Evolutionary conservation across 2,888 invertebrate species (phyloP), one percentile per base, ranked within the genome.

Genomic region (Cataglyphis albicans): DNA sequence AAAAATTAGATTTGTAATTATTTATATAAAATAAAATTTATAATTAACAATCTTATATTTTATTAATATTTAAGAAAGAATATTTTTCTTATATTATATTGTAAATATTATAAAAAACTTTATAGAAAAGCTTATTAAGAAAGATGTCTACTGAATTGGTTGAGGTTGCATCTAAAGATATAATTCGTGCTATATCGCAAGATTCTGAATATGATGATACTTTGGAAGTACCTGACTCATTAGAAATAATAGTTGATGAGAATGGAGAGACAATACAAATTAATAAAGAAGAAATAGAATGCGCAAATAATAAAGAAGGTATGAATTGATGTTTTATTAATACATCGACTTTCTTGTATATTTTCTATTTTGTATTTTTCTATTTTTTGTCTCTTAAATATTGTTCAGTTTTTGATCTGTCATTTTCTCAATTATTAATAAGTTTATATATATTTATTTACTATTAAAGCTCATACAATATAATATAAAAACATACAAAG

Each of bases 171-270:
- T 18, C 59, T 3, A 61, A 68, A 35, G 64, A n/a, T 6, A 59
- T 85, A 41, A 86, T 81, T 2, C 87, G 84, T 57, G 82, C 84
- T 6, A 68, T 90, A 67, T 91, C 93, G 9, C 90, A 95, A 7
- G 97, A 98, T 92, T 97, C 97, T 0, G 98, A 98, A 91, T 98
- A 96, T 91, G 98, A 98, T 93, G 98, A 98, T 93, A 96, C 97
- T 90, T 95, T 98, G 48, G 97, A 96, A 59, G 96, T 98, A 88
- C 97, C 97, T 0, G 97, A 97, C 92, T 97, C 97, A 7, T 95
- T 97, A 63, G 97, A 97, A 21, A 96, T 97, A 35, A 92, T 91
- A 4, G 74, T 92, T 32, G 88, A 92, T 48, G 93, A 93, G 72
- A 90, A 93, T 88, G 92, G 92, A 38, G 89, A 89, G 21, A 74